Conservation (phyloP, 2,888 invertebrate species). For the Hyles lineata region DNA sequence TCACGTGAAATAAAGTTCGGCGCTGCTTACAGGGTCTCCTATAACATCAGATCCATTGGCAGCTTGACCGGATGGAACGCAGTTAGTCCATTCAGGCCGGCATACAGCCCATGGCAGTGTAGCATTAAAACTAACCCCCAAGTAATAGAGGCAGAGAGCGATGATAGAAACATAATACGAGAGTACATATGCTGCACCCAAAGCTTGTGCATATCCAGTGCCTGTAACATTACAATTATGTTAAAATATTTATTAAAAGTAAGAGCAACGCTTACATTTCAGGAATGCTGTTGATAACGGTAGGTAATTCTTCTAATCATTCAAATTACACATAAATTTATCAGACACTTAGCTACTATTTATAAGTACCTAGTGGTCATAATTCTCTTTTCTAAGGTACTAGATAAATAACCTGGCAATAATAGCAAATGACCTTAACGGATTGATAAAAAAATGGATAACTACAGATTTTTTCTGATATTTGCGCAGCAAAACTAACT, state of each 20-base stretch:
- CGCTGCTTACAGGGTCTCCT: constrained; percentile 75
- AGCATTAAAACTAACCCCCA: constrained; percentile 88
- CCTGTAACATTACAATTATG: constrained; percentile 68
- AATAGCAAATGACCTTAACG: too few species aligned
- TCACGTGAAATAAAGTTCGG: constrained; percentile 86
- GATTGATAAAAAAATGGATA: neutral
- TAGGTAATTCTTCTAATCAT: too few species aligned
- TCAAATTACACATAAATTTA: too few species aligned
- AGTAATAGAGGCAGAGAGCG: constrained; percentile 89
- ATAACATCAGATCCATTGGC: constrained; percentile 47
- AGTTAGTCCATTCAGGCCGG: constrained; percentile 81
- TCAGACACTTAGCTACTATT: too few species aligned
- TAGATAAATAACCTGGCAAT: neutral
- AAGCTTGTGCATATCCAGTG: constrained; percentile 88
- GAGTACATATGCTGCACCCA: constrained; percentile 87
- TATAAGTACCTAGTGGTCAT: too few species aligned
- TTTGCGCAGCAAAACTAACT: neutral
- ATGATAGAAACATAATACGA: constrained; percentile 92
- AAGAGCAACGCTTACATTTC: neutral
- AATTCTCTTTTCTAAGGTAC: too few species aligned
- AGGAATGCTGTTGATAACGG: too few species aligned
- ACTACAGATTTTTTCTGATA: neutral
- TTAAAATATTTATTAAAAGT: neutral
- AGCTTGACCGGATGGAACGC: constrained; percentile 69
- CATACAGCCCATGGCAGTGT: constrained; percentile 91